Evolutionary conservation across 92 coral and sea anemone species (phyloP).

Genomic region (Palythoa grandis): DNA sequence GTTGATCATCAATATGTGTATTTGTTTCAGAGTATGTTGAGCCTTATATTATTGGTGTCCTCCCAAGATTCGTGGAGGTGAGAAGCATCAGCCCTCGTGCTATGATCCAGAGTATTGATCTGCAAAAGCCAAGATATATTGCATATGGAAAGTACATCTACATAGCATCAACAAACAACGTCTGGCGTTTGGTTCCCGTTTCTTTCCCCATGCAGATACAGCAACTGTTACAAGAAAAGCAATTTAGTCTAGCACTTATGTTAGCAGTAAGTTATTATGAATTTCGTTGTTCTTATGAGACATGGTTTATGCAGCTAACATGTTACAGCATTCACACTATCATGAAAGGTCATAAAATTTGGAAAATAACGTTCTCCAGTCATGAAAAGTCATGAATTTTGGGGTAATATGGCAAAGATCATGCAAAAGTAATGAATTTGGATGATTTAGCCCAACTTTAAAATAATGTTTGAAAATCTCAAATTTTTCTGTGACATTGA

Average conservation of each 20-base stretch:
- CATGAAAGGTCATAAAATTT: too few relatives aligned
- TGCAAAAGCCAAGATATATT: constrained; percentile 82
- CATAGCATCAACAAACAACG: constrained; percentile 90
- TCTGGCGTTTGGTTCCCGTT: constrained; percentile 97
- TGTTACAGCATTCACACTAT: too few relatives aligned
- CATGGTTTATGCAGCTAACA: too few relatives aligned
- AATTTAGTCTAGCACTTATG: constrained; percentile 93
- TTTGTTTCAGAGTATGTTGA: constrained; percentile 72
- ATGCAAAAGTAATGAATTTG: too few relatives aligned
- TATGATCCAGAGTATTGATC: constrained; percentile 92
- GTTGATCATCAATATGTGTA: background rate
- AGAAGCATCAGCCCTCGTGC: constrained; percentile 94
- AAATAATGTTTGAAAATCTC: too few relatives aligned
- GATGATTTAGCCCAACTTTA: too few relatives aligned
- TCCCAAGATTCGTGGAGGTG: constrained; percentile 92
- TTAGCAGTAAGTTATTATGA: constrained; percentile 80
- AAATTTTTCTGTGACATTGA: too few relatives aligned
- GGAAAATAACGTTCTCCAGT: too few relatives aligned
- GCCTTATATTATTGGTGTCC: constrained; percentile 93
- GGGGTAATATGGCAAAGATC: too few relatives aligned
- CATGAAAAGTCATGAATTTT: too few relatives aligned
- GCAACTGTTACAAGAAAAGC: constrained; percentile 93
- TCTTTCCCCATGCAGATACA: constrained; percentile 96
- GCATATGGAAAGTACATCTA: constrained; percentile 87
- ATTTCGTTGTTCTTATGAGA: too few relatives aligned